Evolutionary conservation across 2,113 vertebrate species (phyloP), one percentile per base, ranked within the genome.

Genomic region (Stigmatopora argus): DNA sequence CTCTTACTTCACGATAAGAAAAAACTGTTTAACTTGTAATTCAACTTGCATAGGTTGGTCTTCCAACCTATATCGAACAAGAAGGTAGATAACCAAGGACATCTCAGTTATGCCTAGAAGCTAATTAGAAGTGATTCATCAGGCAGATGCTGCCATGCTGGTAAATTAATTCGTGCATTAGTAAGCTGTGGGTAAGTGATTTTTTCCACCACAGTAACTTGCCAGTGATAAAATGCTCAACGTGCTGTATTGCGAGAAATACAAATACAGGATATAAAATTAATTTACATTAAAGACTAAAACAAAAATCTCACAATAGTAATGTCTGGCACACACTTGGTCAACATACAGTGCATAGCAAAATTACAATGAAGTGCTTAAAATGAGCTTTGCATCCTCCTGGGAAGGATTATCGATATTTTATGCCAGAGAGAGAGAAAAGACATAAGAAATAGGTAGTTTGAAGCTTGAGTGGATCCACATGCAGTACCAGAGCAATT

Each of bases 161-260:
- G 59, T 69, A 82, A 82, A 88, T 85, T 84, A 78, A 88, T 86
- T 84, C 64, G 74, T 71, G 71, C 74, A 84, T 86, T 79, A 82
- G 85, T 80, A 84, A 81, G 75, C 60, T 62, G 52, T 63, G 34
- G 34, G 62, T 62, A 77, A 77, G 51, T 55, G 52, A 55, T 55
- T 55, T 55, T 55, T 60, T 8, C 65, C 14, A 66, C 78, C 78
- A 73, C 18, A 31, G 44, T 68, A 69, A 55, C 55, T 67, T 62
- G 76, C 67, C 63, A 66, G 47, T 0, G 14, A 66, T 2, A 41
- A 70, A 64, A 46, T 51, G 0, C 64, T 58, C 57, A 58, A 21
- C 45, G 18, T 44, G 73, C 79, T 62, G 66, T 41, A 1, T 75
- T 79, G 58, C n/a, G 66, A 15, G 51, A 63, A 17, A 34, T 41